These are phyloP conservation scores for Zaprionus obscuricornis DNA, from an alignment of 2,888 invertebrate genomes.

Conservation along the genomic window DNA sequence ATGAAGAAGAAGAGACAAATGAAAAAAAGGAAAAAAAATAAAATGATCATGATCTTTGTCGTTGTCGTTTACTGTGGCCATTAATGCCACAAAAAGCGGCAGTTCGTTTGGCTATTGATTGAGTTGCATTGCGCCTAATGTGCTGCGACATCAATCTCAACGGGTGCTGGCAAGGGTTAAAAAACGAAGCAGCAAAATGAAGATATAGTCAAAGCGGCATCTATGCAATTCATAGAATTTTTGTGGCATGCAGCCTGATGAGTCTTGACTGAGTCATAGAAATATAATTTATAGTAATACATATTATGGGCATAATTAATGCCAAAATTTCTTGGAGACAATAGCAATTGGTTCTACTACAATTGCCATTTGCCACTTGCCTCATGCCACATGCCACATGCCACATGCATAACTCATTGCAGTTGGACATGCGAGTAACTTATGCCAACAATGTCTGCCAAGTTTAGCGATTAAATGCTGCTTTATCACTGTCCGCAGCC, in stretches of 20 bases:
- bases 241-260: conserved; percentile 12
- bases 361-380: conserved; percentile 4
- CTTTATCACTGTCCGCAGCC: conserved; percentile 80
- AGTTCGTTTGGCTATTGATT: conserved; percentile 67
- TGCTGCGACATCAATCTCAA: conserved; percentile 81
- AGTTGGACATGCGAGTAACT: conserved; percentile 67
- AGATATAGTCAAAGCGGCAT: too few species aligned
- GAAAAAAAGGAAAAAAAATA: too few species aligned
- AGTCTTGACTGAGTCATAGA: conserved; percentile 28
- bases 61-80: too few species aligned
- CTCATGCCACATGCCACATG: too few species aligned
- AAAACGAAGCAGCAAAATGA: too few species aligned
- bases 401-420: conserved; percentile 58
- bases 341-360: conserved; percentile 23
- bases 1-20: too few species aligned
- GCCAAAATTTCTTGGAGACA: conserved; percentile 29
- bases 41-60: conserved; percentile 56
- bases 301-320: conserved; percentile 60
- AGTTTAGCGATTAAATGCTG: conserved; percentile 82
- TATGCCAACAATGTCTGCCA: conserved; percentile 74
- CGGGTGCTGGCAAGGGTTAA: neutral
- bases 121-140: conserved; percentile 80
- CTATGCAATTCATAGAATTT: conserved; percentile 64
- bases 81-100: conserved; percentile 63
- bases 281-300: conserved; percentile 23